These are phyloP conservation scores for Sebastes paucispinis DNA, from an alignment of 2,797 vertebrate genomes.

Conservation along the genomic window DNA sequence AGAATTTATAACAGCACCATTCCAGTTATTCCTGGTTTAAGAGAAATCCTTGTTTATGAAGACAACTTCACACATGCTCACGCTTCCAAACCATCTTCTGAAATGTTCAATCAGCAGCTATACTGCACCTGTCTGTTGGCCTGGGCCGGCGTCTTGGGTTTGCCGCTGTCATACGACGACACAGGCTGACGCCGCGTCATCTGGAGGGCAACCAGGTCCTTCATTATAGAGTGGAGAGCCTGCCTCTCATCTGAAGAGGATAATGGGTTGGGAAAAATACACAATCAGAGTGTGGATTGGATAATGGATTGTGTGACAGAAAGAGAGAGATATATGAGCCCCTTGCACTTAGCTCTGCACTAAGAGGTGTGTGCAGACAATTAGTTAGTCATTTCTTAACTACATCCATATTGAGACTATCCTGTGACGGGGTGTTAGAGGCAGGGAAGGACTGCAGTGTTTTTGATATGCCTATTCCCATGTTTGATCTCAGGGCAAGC, in stretches of 20 bases:
- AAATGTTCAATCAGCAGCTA: background rate
- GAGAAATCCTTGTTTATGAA: background rate
- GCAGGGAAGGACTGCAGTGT: constrained; percentile 40
- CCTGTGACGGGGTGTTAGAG: constrained; percentile 29
- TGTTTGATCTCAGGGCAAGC: constrained; percentile 78
- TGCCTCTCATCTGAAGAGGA: constrained; percentile 91
- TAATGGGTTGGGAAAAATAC: constrained; percentile 30
- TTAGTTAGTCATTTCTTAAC: constrained; percentile 31
- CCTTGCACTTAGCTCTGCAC: background rate
- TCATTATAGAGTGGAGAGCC: constrained; percentile 99
- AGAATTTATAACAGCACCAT: background rate
- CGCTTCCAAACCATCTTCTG: background rate
- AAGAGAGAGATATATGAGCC: background rate
- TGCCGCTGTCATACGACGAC: constrained; percentile 88
- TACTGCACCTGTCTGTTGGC: constrained; percentile 89
- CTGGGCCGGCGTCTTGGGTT: constrained; percentile 86
- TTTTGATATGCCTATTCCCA: constrained; percentile 74
- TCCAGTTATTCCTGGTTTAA: background rate
- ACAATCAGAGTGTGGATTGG: constrained; percentile 18
- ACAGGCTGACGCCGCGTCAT: constrained; percentile 91
- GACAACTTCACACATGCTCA: background rate
- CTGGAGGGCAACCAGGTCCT: constrained; percentile 97
- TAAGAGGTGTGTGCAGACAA: constrained; percentile 30
- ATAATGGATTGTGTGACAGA: constrained; percentile 9
- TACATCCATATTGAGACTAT: constrained; percentile 40